Base-by-base conservation (phyloP, 2,113 vertebrate genomes). In the Thinocorus orbignyianus region DNA sequence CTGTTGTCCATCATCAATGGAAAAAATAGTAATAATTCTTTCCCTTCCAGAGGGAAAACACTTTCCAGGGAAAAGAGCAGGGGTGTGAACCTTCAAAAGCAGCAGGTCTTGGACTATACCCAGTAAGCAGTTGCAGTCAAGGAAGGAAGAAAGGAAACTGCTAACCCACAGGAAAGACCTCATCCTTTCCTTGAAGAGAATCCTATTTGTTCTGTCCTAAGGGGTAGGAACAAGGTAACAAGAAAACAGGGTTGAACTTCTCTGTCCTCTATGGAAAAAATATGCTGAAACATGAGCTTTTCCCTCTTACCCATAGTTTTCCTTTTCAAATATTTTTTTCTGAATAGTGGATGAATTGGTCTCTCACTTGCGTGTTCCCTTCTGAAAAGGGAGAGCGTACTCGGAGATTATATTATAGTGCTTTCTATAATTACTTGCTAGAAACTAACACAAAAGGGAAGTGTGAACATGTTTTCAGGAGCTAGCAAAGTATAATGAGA, bases 391-490 rank as follows among this genome's bases (percentile, higher is more conserved):
- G 28, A 92, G 61, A 90, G 42, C 74, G 37, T 70, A 55, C 48
- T 91, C 55, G 42, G 69, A 86, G 62, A 81, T 73, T 57, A 66
- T 92, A 65, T 82, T 94, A 41, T 31, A 58, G 25, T 37, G 17
- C 54, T 93, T 92, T 93, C 68, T 62, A 54, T 86, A 94, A 97
- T 94, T 90, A 92, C 86, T 86, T 90, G 54, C 13, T 78, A 81
- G 82, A 93, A 88, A 70, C 22, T 83, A 88, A 58, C 54, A 90
- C 49, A 93, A 93, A 95, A 88, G 69, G 33, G 76, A 95, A 94
- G 49, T 70, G 80, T 83, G 92, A 96, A 94, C 62, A 69, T 58
- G 46, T 92, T 94, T 96, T 62, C 60, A 62, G 86, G 76, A 94
- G 25, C 44, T 73, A 90, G 37, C 54, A 57, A 92, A 78, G 16